Conservation (phyloP, 2,888 invertebrate species). For the Smittia sp. region DNA sequence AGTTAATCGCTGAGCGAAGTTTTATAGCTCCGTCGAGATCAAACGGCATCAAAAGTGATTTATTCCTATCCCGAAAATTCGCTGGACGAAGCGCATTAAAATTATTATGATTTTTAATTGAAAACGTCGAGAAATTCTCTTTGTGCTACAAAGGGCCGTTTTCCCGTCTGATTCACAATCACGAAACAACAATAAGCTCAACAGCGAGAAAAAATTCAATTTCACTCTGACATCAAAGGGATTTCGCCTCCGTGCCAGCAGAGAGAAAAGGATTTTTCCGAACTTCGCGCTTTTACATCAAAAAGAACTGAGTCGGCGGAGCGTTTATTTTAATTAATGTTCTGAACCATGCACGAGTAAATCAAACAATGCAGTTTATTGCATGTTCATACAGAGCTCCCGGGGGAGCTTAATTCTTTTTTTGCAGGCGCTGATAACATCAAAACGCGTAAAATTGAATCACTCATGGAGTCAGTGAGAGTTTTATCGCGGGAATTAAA, state of each 20-base stretch:
- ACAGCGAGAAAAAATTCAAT: not conserved
- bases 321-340: too few species aligned
- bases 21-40: not conserved
- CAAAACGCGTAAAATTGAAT: constrained; percentile 4
- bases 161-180: not conserved
- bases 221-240: not conserved
- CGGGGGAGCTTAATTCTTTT: not conserved
- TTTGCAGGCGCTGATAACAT: not conserved
- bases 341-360: not conserved
- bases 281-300: not conserved
- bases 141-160: not conserved
- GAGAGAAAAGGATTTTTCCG: constrained; percentile 3
- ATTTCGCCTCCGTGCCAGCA: not conserved
- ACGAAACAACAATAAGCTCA: not conserved
- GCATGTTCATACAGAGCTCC: constrained; percentile 4
- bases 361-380: constrained; percentile 15
- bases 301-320: not conserved
- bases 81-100: not conserved
- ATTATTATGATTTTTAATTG: constrained; percentile 33
- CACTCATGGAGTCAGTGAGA: not conserved
- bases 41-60: constrained; percentile 1
- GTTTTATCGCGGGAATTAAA: constrained; percentile 24
- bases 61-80: not conserved
- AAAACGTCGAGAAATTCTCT: constrained; percentile 2
- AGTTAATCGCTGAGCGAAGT: not conserved